Evolutionary conservation across 2,888 invertebrate species (phyloP), one percentile per base, ranked within the genome.

Genomic region (Acanthosoma haemorrhoidale): DNA sequence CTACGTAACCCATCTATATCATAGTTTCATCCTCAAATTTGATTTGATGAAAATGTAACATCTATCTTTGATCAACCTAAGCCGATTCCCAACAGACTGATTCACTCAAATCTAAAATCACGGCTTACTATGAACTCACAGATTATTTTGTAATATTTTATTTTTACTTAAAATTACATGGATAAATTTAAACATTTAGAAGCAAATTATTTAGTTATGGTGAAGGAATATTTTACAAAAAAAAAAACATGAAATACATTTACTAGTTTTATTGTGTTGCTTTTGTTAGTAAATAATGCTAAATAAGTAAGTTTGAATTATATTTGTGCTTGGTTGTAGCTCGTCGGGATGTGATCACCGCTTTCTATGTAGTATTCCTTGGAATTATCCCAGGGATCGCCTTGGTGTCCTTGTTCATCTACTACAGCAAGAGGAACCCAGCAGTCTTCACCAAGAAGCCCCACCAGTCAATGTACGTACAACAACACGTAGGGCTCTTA

Each of bases 361-460:
- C 90, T 34, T 84, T 96, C 83, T 91, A 91, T 80, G 86, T 96
- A 75, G 87, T 94, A 76, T 94, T 95, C 86, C 85, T 96, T 76
- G 89, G 92, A 25, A 87, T 95, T 75, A 83, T 95, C 69, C 94
- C 95, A 0, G 80, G 87, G 71, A 80, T 89, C 43, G 85, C 89
- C 1, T 80, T 91, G 21, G 77, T 87, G 3, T 82, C 87, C 39
- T 85, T 91, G 79, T 81, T 90, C 38, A 79, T 87, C 68, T 94
- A 92, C 84, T 91, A 91, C 81, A 85, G 87, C 72, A 85, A 86
- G 25, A 87, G 87, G 78, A 87, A 90, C 76, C 80, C 88, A 78
- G 82, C 82, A 74, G 81, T 83, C 43, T 82, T 83, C 78, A 84
- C 84, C 82, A 82, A 82, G 77, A 78, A 81, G 38, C 75, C 80